Evolutionary conservation across 2,888 invertebrate species (phyloP), one percentile per base, ranked within the genome.

Genomic region (Drosophila meridiana): DNA sequence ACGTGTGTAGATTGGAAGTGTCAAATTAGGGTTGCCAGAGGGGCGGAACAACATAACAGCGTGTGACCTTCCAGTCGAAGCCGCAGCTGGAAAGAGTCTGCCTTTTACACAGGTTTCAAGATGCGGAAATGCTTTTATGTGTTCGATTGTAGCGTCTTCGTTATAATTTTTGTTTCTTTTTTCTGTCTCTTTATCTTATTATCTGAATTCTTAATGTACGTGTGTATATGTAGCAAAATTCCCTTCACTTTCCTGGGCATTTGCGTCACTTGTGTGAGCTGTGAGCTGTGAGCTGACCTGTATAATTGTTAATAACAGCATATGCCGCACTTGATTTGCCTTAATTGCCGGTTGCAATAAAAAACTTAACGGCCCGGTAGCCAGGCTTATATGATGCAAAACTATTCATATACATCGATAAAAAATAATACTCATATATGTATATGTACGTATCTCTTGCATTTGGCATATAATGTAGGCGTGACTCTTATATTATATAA

Each of bases 1-100:
- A 50, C 61, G 53, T 45, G 68, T 83, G 82, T 62, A 78, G 84
- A 81, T 40, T 65, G 80, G 80, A 80, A 80, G 78, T 77, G 74
- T 61, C 40, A 47, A 56, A 52, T 53, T 72, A 72, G 73, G 78
- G 80, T 72, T 73, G 68, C 56, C 78, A 80, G 53, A 28, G 50
- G 6, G 45, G 43, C 80, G 48, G 59, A 11, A 58, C 45, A 34
- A 40, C 30, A 38, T 20, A 20, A 20, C 20, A 20, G 20, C 20
- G 2, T 26, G 45, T 60, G 81, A 77, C 78, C 81, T 78, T 78
- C 73, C 68, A 66, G 14, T 9, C 55, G 40, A 48, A 7, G 26
- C 32, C 14, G 43, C 30, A 30, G 36, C 11, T 28, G 58, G 40
- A 43, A 5, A 26, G 42, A 32, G 26, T 28, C 50, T 32, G 57